Conservation (phyloP, 2,888 invertebrate species). For the Arge pagana region DNA sequence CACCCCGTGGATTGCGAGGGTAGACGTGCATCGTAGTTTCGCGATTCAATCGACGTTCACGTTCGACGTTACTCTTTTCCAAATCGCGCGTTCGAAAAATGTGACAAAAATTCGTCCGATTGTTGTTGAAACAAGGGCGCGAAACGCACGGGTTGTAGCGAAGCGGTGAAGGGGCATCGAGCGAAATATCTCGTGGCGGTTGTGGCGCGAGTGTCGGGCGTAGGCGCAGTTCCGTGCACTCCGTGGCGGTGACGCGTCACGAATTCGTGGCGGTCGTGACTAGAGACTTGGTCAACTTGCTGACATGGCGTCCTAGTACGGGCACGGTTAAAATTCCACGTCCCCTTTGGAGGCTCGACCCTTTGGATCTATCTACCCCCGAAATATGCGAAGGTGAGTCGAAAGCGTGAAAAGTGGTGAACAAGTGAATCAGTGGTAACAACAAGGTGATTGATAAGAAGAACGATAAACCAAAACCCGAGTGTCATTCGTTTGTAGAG, state of each 20-base stretch:
- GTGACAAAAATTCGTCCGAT: too few species aligned
- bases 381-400: slow-evolving; percentile 52
- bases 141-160: slow-evolving; percentile 35
- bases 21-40: too few species aligned
- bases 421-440: background rate
- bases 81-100: too few species aligned
- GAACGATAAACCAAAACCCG: background rate
- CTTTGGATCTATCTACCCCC: slow-evolving; percentile 39
- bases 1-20: too few species aligned
- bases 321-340: slow-evolving; percentile 40
- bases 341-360: slow-evolving; percentile 40
- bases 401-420: background rate
- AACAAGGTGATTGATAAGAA: background rate
- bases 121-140: slow-evolving; percentile 52
- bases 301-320: slow-evolving; percentile 57
- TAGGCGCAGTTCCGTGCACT: slow-evolving; percentile 51
- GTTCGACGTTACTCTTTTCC: too few species aligned
- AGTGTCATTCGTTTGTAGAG: slow-evolving; percentile 2
- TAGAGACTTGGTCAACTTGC: slow-evolving; percentile 43
- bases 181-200: slow-evolving; percentile 38
- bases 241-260: slow-evolving; percentile 51
- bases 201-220: slow-evolving; percentile 46
- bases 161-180: slow-evolving; percentile 46
- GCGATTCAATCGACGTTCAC: too few species aligned
- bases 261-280: slow-evolving; percentile 35